These are phyloP conservation scores for Diuraphis noxia DNA, from an alignment of 1,140 invertebrate genomes.

Conservation along the genomic window DNA sequence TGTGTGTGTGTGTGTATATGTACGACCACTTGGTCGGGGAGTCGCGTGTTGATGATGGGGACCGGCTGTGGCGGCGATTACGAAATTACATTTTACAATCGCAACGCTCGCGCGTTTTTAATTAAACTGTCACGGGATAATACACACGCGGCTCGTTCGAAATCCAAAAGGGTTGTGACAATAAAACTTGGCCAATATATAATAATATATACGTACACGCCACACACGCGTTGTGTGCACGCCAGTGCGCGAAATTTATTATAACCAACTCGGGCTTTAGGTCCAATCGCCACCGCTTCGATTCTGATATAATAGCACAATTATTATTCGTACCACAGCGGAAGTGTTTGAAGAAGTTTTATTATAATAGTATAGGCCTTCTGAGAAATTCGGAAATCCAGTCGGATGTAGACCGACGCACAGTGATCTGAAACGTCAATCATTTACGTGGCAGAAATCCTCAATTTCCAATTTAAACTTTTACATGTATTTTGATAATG, in stretches of 20 bases:
- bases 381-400: neutral
- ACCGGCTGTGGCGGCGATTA: constrained; percentile 24
- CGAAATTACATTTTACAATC: constrained; percentile 44
- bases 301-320: neutral
- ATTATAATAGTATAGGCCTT: neutral
- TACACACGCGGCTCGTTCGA: neutral
- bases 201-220: neutral
- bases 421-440: too few species aligned
- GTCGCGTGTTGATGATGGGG: constrained; percentile 42
- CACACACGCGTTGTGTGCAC: too few species aligned
- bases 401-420: neutral
- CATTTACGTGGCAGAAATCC: too few species aligned
- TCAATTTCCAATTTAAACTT: too few species aligned
- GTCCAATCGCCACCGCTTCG: neutral
- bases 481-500: too few species aligned
- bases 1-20: neutral
- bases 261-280: neutral
- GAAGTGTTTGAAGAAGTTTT: neutral
- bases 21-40: neutral
- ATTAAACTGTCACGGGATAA: constrained; percentile 50
- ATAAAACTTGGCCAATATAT: constrained; percentile 22
- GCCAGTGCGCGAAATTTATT: neutral
- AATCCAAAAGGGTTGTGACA: constrained; percentile 26
- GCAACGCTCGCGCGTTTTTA: constrained; percentile 25
- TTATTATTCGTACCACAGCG: neutral